These are phyloP conservation scores for Epistrophella euchroma DNA, from an alignment of 2,888 invertebrate genomes.

Conservation along the genomic window DNA sequence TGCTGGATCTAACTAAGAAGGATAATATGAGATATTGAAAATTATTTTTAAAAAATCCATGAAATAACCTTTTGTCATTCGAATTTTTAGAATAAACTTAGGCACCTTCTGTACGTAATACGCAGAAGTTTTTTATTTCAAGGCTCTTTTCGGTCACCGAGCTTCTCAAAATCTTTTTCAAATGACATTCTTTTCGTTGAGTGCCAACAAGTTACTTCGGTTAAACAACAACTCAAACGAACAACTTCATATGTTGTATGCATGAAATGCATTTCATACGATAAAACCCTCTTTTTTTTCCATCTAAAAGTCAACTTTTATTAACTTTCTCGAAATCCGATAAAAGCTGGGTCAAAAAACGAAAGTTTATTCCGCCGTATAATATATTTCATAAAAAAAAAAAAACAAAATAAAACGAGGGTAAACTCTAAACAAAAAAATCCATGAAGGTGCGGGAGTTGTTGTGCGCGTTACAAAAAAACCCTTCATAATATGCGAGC, in stretches of 20 bases:
- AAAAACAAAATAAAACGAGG: slow-evolving; percentile 26
- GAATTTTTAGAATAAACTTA: background rate
- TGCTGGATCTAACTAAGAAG: too few species aligned
- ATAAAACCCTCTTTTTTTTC: background rate
- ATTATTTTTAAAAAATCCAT: too few species aligned
- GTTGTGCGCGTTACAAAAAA: slow-evolving; percentile 33
- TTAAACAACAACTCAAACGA: slow-evolving; percentile 35
- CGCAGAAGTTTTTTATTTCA: background rate
- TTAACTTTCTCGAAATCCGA: slow-evolving; percentile 55
- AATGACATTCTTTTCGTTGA: background rate
- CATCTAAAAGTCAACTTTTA: slow-evolving; percentile 46
- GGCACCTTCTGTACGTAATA: background rate
- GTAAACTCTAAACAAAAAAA: slow-evolving; percentile 1
- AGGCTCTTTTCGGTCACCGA: slow-evolving; percentile 34
- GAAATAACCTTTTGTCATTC: background rate
- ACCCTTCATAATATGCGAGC: slow-evolving; percentile 56
- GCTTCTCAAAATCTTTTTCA: slow-evolving; percentile 1
- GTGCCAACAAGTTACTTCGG: slow-evolving; percentile 15
- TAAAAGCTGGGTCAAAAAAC: slow-evolving; percentile 66
- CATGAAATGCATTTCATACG: slow-evolving; percentile 5
- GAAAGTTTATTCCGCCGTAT: slow-evolving; percentile 49
- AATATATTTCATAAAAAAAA: slow-evolving; percentile 25
- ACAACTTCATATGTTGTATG: slow-evolving; percentile 53
- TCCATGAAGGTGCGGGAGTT: slow-evolving; percentile 8
- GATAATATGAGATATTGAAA: too few species aligned